Evolutionary conservation across 2,888 invertebrate species (phyloP).

Genomic region (Zeuzera pyrina): DNA sequence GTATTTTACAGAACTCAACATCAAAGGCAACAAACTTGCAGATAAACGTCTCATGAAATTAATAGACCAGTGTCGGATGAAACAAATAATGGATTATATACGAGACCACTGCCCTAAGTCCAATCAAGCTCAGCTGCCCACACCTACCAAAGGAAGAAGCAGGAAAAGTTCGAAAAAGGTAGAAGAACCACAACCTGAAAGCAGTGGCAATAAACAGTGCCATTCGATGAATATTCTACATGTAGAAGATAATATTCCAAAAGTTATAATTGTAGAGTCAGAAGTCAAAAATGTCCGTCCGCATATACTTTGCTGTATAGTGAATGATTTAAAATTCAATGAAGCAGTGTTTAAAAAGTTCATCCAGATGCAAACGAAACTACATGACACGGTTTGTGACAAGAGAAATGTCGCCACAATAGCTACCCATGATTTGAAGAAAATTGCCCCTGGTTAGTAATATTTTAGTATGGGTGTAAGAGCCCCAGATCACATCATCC

Average conservation of each 20-base stretch:
- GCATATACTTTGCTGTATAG: slow-evolving; percentile 81
- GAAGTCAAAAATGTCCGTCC: slow-evolving; percentile 77
- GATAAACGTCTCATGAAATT: slow-evolving; percentile 83
- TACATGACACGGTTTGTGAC: slow-evolving; percentile 83
- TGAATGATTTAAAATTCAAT: slow-evolving; percentile 76
- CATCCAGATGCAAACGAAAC: slow-evolving; percentile 83
- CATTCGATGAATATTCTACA: slow-evolving; percentile 60
- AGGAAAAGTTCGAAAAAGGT: slow-evolving; percentile 49
- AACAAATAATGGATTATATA: slow-evolving; percentile 84
- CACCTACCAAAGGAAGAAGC: slow-evolving; percentile 37
- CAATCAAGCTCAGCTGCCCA: slow-evolving; percentile 30
- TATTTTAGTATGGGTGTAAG: too few relatives aligned
- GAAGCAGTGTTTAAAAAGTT: slow-evolving; percentile 81
- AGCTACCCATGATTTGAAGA: slow-evolving; percentile 85
- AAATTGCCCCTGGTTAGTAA: slow-evolving; percentile 70
- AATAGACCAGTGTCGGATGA: slow-evolving; percentile 81
- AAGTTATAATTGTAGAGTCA: slow-evolving; percentile 68
- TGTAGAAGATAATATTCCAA: slow-evolving; percentile 57
- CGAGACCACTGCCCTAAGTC: slow-evolving; percentile 74
- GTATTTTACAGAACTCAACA: slow-evolving; percentile 74
- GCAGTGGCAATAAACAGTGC: slow-evolving; percentile 36
- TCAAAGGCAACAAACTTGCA: slow-evolving; percentile 81
- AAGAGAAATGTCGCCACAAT: slow-evolving; percentile 85
- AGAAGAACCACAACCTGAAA: slow-evolving; percentile 41
- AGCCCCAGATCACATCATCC: too few relatives aligned